Evolutionary conservation across 2,797 vertebrate species (phyloP), one percentile per base, ranked within the genome.

Genomic region (Carduelis carduelis): DNA sequence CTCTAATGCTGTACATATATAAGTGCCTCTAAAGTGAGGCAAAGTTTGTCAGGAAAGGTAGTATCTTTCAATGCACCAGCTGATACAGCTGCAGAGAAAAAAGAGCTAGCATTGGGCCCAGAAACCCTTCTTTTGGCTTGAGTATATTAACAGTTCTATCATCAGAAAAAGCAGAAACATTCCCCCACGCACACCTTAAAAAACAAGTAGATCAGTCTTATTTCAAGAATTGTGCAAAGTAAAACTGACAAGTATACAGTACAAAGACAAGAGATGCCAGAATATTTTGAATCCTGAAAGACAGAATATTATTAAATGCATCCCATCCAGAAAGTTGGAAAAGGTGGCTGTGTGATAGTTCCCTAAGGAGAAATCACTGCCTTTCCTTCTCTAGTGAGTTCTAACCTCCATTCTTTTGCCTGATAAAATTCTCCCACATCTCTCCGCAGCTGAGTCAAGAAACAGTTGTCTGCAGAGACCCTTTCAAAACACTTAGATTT

Each of bases 21-120:
- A 78, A 95, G 85, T 75, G 80, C 39, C 65, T 86, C 80, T 82
- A 32, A 84, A 93, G 87, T 68, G 49, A 93, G 64, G 84, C 32
- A 30, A 34, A 86, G 74, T 86, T 91, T 94, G 39, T 90, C 80
- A 72, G 59, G 81, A 84, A 26, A 43, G 47, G 60, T 55, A 47
- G n/a, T 53, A 32, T n/a, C 23, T 84, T 35, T 81, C 77, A 75
- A 21, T 64, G 64, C 41, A 64, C 23, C 59, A 76, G 24, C 87
- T 83, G 49, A 89, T 68, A 32, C 37, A 90, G 59, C 83, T 89
- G 81, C 60, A 56, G 60, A 8, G 60, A 41, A 80, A 19, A 19
- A 8, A n/a, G 6, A 22, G 41, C 15, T 11, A 60, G n/a, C 55
- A 84, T 82, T 90, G 61, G 55, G 32, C 66, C 39, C 39, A 71